phyloP scores from a whole-genome alignment of 2,888 invertebrate species.

The Drosophila mimica region DNA sequence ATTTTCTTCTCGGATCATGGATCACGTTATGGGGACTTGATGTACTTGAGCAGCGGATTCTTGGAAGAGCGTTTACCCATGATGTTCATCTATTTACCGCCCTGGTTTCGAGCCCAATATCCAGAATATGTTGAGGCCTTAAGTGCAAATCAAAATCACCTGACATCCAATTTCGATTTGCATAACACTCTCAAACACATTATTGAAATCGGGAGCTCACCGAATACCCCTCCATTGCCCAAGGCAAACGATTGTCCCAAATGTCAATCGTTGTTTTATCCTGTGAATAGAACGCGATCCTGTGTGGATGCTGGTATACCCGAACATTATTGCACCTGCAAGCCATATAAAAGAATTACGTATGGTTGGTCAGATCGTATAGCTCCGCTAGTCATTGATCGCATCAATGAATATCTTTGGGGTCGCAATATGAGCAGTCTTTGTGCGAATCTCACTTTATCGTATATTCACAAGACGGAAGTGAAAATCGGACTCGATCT shows the following conservation, averaged over 20 bases:
- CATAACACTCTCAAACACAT: slow-evolving; percentile 89
- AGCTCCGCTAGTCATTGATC: slow-evolving; percentile 44
- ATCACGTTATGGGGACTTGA: slow-evolving; percentile 89
- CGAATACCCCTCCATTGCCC: slow-evolving; percentile 57
- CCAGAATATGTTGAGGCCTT: slow-evolving; percentile 86
- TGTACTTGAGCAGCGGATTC: slow-evolving; percentile 88
- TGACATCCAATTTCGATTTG: slow-evolving; percentile 90
- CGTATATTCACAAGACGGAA: slow-evolving; percentile 57
- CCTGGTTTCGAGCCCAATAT: slow-evolving; percentile 86
- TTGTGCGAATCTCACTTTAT: slow-evolving; percentile 46
- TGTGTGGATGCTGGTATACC: slow-evolving; percentile 88
- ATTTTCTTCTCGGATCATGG: slow-evolving; percentile 92
- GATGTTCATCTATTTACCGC: slow-evolving; percentile 88
- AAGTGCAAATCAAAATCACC: slow-evolving; percentile 87
- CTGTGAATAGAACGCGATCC: slow-evolving; percentile 86
- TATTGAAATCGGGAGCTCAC: slow-evolving; percentile 82
- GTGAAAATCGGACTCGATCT: slow-evolving; percentile 37
- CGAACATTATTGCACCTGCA: slow-evolving; percentile 91
- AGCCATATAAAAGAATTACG: slow-evolving; percentile 45
- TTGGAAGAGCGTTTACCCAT: slow-evolving; percentile 91
- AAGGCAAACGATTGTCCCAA: slow-evolving; percentile 86
- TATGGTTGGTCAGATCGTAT: slow-evolving; percentile 44
- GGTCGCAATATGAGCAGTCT: slow-evolving; percentile 49
- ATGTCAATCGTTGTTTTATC: slow-evolving; percentile 88
- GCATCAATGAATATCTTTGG: slow-evolving; percentile 59